These are phyloP conservation scores for Nannobrachium achirus DNA, from an alignment of 2,113 vertebrate species.

Conservation along the genomic window DNA sequence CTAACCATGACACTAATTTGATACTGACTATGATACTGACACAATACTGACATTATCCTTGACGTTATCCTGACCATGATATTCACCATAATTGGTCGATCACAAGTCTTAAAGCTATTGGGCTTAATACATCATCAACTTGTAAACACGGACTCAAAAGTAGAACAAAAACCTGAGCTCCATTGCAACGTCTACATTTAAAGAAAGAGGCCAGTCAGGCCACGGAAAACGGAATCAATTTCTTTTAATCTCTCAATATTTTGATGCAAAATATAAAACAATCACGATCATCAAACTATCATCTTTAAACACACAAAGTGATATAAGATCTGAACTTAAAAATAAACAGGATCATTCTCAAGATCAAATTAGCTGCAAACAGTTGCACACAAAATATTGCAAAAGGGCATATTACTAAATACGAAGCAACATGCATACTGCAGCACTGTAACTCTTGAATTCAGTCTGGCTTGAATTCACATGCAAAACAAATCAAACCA, in stretches of 20 bases:
- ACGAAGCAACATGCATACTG: slow-evolving; percentile 27
- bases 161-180: too few species aligned
- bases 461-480: background rate
- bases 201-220: too few species aligned
- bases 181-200: too few species aligned
- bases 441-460: background rate
- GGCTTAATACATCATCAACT: too few species aligned
- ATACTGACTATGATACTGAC: too few species aligned
- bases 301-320: slow-evolving; percentile 17
- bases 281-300: background rate
- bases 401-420: slow-evolving; percentile 18
- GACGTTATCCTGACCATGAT: too few species aligned
- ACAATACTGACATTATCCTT: too few species aligned
- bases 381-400: slow-evolving; percentile 29
- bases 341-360: slow-evolving; percentile 1
- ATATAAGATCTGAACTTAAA: slow-evolving; percentile 41
- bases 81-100: too few species aligned
- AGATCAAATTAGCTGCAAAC: slow-evolving; percentile 17
- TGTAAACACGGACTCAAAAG: too few species aligned
- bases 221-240: too few species aligned
- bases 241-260: slow-evolving; percentile 9
- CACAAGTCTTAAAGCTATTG: too few species aligned
- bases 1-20: too few species aligned
- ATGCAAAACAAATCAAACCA: background rate
- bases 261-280: slow-evolving; percentile 13